These are phyloP conservation scores for Pelosia muscerda DNA, from an alignment of 2,888 invertebrate species.

Conservation along the genomic window DNA sequence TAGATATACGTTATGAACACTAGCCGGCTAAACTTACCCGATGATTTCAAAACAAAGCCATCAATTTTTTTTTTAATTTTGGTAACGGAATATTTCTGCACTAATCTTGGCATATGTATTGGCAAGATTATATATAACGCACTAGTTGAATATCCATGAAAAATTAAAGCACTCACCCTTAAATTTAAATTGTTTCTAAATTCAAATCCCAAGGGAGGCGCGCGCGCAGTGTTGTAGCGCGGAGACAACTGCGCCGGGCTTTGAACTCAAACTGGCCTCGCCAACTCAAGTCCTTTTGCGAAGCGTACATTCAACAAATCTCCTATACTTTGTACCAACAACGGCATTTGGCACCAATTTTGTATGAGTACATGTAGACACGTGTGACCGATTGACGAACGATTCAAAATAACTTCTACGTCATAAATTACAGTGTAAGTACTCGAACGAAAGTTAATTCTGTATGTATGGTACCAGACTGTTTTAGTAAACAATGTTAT, in stretches of 20 bases:
- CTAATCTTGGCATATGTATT: no score
- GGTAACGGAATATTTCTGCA: background rate
- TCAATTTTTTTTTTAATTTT: background rate
- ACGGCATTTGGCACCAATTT: slow-evolving; percentile 32
- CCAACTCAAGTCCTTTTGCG: slow-evolving; percentile 39
- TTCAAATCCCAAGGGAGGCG: slow-evolving; percentile 32
- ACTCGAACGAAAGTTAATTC: slow-evolving; percentile 2
- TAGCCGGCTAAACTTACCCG: background rate
- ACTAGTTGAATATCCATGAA: background rate
- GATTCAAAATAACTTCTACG: slow-evolving; percentile 5
- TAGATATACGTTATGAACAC: background rate
- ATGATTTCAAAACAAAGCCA: background rate
- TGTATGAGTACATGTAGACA: slow-evolving; percentile 21
- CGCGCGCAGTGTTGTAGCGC: slow-evolving; percentile 41
- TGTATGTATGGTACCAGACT: background rate
- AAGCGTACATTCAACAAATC: slow-evolving; percentile 28
- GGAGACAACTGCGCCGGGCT: slow-evolving; percentile 44
- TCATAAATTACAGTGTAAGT: background rate
- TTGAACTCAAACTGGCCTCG: slow-evolving; percentile 19
- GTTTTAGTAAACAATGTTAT: background rate
- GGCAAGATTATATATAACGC: no score
- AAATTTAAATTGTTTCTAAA: background rate
- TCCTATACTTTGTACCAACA: background rate
- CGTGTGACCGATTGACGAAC: slow-evolving; percentile 33
- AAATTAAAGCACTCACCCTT: slow-evolving; percentile 42